Conservation (phyloP, 2,888 invertebrate genomes). For the Melieria omissa region DNA sequence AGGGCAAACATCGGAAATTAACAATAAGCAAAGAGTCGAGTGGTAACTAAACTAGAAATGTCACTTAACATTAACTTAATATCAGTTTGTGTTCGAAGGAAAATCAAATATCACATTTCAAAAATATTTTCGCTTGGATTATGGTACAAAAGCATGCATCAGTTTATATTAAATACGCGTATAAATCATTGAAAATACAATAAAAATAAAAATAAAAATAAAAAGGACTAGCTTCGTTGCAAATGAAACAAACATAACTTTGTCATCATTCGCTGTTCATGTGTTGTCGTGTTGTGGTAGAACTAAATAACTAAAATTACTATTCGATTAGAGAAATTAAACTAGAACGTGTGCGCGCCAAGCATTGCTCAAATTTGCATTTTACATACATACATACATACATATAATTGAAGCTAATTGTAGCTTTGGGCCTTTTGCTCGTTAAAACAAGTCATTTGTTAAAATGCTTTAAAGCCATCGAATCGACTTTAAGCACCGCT, state of each 20-base stretch:
- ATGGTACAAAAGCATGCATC: slow-evolving; percentile 12
- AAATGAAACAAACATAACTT: slow-evolving; percentile 6
- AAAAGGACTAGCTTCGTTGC: slow-evolving; percentile 39
- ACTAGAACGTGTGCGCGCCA: slow-evolving; percentile 29
- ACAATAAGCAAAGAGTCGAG: neutral
- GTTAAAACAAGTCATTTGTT: no score
- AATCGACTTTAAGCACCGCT: no score
- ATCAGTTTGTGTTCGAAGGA: slow-evolving; percentile 17
- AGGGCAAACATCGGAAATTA: neutral
- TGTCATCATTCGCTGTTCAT: slow-evolving; percentile 8
- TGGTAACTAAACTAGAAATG: neutral
- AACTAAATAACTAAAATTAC: neutral
- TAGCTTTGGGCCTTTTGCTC: no score
- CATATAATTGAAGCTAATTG: neutral
- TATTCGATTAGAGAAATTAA: slow-evolving; percentile 12
- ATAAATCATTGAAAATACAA: slow-evolving; percentile 11
- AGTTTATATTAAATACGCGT: slow-evolving; percentile 10
- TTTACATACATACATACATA: slow-evolving; percentile 20
- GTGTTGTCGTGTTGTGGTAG: no score
- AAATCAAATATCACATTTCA: slow-evolving; percentile 12
- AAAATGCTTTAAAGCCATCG: no score
- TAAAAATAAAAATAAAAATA: slow-evolving; percentile 14
- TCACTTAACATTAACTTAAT: slow-evolving; percentile 21
- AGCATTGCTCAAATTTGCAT: slow-evolving; percentile 24
- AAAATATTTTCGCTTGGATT: slow-evolving; percentile 6